Conservation (phyloP, 2,888 invertebrate genomes). For the Agelastica alni region DNA sequence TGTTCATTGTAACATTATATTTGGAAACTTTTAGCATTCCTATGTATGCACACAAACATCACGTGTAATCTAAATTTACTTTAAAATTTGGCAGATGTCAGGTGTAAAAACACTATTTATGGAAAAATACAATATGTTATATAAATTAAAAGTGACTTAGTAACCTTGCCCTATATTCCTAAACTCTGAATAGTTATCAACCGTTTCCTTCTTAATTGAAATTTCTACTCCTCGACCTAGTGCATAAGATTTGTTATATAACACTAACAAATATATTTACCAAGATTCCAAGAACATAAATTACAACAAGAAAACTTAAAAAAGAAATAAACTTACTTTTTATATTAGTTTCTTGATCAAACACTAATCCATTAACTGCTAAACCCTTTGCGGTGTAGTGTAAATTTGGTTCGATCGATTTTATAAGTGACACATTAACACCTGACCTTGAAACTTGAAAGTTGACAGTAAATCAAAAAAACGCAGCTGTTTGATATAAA, state of each 20-base stretch:
- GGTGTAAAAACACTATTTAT: neutral
- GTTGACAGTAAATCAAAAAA: no score
- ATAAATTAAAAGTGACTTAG: constrained; percentile 3
- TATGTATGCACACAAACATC: constrained; percentile 6
- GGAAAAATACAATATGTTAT: constrained; percentile 18
- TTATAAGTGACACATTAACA: neutral
- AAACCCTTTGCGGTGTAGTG: neutral
- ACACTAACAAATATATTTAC: no score
- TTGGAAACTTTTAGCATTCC: neutral
- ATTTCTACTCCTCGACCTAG: neutral
- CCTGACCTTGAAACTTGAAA: constrained; percentile 8
- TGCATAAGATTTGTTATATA: constrained; percentile 2
- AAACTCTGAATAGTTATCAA: neutral
- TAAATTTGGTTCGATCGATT: constrained; percentile 3
- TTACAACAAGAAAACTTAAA: no score
- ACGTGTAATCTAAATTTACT: constrained; percentile 19
- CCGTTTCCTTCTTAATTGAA: neutral
- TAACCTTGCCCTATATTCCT: constrained; percentile 3
- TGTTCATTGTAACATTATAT: no score
- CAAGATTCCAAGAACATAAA: no score
- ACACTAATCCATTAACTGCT: neutral
- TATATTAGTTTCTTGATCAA: neutral
- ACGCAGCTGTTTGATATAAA: no score
- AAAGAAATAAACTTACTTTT: no score
- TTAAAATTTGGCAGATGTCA: constrained; percentile 22